phyloP scores from a whole-genome alignment of 1,140 invertebrate species.

The Heliconius himera region DNA sequence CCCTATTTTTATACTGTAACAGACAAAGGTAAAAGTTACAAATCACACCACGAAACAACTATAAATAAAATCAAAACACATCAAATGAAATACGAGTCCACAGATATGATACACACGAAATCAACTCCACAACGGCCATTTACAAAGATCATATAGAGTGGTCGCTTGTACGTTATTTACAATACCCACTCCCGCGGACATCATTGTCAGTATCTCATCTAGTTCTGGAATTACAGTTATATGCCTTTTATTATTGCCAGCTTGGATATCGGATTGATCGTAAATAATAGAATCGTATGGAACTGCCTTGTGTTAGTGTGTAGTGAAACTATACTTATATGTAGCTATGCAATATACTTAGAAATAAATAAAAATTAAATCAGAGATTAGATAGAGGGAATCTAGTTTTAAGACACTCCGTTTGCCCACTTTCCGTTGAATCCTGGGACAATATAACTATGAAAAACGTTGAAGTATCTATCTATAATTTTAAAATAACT shows the following conservation, averaged over 20 bases:
- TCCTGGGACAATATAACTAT: too few relatives aligned
- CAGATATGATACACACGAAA: conserved; percentile 5
- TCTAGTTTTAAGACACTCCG: too few relatives aligned
- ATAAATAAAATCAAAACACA: background rate
- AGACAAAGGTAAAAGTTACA: background rate
- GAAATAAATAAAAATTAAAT: too few relatives aligned
- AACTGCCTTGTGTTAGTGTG: too few relatives aligned
- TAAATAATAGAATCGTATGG: conserved; percentile 22
- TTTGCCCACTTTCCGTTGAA: too few relatives aligned
- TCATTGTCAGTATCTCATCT: conserved; percentile 18
- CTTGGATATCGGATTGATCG: conserved; percentile 19
- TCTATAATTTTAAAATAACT: too few relatives aligned
- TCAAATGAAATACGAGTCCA: background rate
- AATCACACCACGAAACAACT: background rate
- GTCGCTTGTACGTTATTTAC: conserved; percentile 18
- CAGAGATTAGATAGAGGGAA: too few relatives aligned
- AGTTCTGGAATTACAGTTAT: conserved; percentile 20
- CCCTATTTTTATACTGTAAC: background rate
- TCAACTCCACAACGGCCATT: background rate
- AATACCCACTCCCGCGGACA: background rate
- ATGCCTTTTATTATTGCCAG: conserved; percentile 18
- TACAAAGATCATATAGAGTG: background rate
- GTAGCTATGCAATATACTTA: too few relatives aligned
- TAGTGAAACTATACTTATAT: too few relatives aligned
- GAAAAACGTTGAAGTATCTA: too few relatives aligned